Evolutionary conservation across 2,113 vertebrate species (phyloP).

Genomic region (Amphilophus citrinellus): DNA sequence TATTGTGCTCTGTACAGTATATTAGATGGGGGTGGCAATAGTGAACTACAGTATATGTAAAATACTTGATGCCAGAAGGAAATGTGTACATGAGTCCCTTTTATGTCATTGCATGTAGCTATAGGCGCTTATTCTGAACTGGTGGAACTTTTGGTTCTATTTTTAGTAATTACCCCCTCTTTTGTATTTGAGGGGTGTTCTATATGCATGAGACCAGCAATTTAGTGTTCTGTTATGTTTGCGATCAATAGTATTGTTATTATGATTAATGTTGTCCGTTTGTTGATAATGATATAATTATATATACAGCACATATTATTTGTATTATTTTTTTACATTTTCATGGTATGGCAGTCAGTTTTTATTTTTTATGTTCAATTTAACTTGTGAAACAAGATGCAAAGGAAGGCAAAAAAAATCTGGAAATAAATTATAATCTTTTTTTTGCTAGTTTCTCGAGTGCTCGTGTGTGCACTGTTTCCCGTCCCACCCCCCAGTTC

Average conservation of each 20-base stretch:
- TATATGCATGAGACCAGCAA: conserved; percentile 84
- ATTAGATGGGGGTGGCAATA: conserved; percentile 69
- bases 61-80: conserved; percentile 79
- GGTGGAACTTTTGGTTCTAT: conserved; percentile 82
- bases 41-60: conserved; percentile 79
- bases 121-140: conserved; percentile 80
- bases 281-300: conserved; percentile 87
- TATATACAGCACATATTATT: conserved; percentile 88
- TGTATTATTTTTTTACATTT: conserved; percentile 90
- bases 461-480: conserved; percentile 34
- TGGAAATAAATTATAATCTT: conserved; percentile 84
- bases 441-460: conserved; percentile 73
- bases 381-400: conserved; percentile 84
- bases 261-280: conserved; percentile 84
- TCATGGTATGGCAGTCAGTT: conserved; percentile 84
- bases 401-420: conserved; percentile 80
- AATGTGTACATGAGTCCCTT: conserved; percentile 81
- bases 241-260: conserved; percentile 81
- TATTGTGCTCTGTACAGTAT: conserved; percentile 79
- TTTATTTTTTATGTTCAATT: conserved; percentile 79
- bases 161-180: conserved; percentile 80
- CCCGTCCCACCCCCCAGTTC: neutral
- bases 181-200: conserved; percentile 77
- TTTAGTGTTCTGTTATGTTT: conserved; percentile 81
- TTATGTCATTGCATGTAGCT: conserved; percentile 87